Base-by-base conservation (phyloP, 2,888 invertebrate genomes). In the Hipparchia semele region DNA sequence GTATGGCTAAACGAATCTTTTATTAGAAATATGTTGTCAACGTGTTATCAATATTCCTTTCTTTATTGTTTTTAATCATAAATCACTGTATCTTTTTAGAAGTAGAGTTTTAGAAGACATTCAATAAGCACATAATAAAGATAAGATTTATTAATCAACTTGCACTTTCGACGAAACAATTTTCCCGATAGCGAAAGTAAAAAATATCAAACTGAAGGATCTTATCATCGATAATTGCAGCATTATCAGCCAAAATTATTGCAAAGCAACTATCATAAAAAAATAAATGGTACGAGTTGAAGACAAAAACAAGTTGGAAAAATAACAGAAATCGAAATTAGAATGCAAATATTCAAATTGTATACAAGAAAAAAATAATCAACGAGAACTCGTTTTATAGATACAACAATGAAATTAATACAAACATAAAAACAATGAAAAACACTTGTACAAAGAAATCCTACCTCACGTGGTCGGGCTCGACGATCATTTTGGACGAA, bases 381-480 rank as follows among this genome's bases (percentile, higher is more conserved):
- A 49, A 69, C 58, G 33, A 9, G 54, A 69, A 67, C 13, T 56
- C 6, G 10, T 65, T 68, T 39, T n/a, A 65, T 76, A 77, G 6
- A 70, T 45, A 39, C 5, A 51, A 78, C 79, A 80, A 82, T 75
- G 80, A 82, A 77, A 77, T 66, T 76, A 82, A 75, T 74, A 81
- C 79, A 80, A 79, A 79, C 70, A 79, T 69, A 79, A 85, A 86
- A 88, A 84, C 81, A 87, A 83, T 81, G 78, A 75, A 69, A 23
- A 83, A 85, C 87, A 90, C 85, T 89, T 88, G 88, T 82, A 82
- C 80, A 89, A 90, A 90, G 84, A 81, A 73, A 77, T 85, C 90
- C 81, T 92, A 94, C 94, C 94, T 93, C 90, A 93, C 85, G 88
- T 94, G 93, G 89, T 94, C 94, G 82, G 92, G 89, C 82, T 94